Percentiles rank a stretch among this genome's conserved stretches.
phyloP scores from a whole-genome alignment of 30 jellyfish, hydroid and myxozoan species.

The Aurelia sp. region DNA sequence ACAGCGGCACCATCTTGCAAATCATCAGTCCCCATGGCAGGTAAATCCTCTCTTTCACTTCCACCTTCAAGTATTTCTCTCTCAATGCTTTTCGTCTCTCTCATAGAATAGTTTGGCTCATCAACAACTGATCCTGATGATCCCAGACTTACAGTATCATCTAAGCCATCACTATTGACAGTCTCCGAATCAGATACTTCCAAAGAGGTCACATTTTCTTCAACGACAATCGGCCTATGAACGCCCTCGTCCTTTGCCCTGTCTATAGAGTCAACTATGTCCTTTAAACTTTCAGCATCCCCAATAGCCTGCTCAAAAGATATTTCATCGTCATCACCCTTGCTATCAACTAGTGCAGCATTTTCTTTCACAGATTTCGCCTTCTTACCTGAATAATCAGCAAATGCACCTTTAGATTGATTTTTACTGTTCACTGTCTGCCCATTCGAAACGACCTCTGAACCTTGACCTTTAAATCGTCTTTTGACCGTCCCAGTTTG shows the following conservation, averaged over 20 bases:
- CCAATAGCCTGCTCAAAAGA: not conserved
- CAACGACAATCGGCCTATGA: not conserved
- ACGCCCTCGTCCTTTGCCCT: not conserved
- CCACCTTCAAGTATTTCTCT: not conserved
- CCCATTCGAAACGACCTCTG: conserved; percentile 2
- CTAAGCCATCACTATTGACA: not conserved
- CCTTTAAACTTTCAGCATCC: not conserved
- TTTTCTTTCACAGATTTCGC: not conserved
- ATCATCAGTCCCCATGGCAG: not conserved
- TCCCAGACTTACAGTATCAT: not conserved
- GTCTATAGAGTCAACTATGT: not conserved
- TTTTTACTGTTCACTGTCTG: not conserved
- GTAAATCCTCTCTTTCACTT: not conserved
- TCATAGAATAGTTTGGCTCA: not conserved
- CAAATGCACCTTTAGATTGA: not conserved
- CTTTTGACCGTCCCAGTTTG: conserved; percentile 68
- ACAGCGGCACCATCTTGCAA: not conserved
- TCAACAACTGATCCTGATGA: not conserved
- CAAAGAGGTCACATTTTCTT: not conserved
- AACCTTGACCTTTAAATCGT: conserved; percentile 14
- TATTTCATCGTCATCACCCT: not conserved
- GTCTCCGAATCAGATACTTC: not conserved
- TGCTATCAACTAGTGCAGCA: not conserved
- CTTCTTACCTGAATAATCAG: not conserved
- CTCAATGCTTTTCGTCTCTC: too few relatives aligned